Base-by-base conservation (phyloP, 2,113 vertebrate genomes). In the Notarius quadriscutis region DNA sequence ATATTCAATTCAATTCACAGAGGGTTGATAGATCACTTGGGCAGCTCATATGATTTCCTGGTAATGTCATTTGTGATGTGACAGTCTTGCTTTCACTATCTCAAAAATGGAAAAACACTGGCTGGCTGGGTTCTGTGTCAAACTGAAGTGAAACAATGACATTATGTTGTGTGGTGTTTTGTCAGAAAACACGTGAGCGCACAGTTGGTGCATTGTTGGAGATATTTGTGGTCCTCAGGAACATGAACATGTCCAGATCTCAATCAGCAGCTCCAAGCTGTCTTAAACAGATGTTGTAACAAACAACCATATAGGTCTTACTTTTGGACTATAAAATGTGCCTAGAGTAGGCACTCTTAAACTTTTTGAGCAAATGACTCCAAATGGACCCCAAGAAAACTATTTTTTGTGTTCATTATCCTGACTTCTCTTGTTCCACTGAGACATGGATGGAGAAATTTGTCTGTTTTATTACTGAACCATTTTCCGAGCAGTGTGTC, bases 121-220 rank as follows among this genome's bases (percentile, higher is more conserved):
- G 41, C 82, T 15, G 65, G 5, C 20, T 72, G 55, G 7, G 41
- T 84, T 69, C 20, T 51, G 51, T 22, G 72, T 51, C 53, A 72
- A 41, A 50, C 77, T 50, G 48, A 12, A 50, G 58, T 5, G n/a
- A 63, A 65, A 50, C 67, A 67, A 41, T 62, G 30, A 18, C 30
- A 41, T 71, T 17, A 17, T 51, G 83, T 30, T 82, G 53, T 85
- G 41, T 25, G 20, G 3, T 87, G 48, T 30, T 14, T 25, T 51
- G n/a, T 79, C 15, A 58, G 22, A 18, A 83, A 67, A n/a, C 83
- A 69, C 58, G 57, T 57, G 20, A 17, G 25, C 30, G 1, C 63
- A 84, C 82, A 85, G 69, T 50, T 57, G 30, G n/a, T 2, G 48
- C 60, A 84, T 55, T 87, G 85, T 80, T 89, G 50, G 1, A 30